phyloP scores from a whole-genome alignment of 1,140 invertebrate species.

The Drosophila hydei region DNA sequence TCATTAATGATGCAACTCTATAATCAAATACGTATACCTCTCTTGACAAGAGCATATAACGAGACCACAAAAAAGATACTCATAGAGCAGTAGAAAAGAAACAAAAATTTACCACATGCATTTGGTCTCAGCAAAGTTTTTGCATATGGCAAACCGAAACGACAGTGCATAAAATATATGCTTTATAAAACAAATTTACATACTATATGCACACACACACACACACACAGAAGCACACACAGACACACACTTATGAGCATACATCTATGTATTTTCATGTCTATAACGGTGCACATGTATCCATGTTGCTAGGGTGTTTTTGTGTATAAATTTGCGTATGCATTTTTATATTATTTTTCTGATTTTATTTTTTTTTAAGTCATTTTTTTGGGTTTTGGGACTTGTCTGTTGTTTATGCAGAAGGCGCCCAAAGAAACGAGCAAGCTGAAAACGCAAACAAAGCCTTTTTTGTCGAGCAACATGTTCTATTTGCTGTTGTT shows the following conservation, averaged over 20 bases:
- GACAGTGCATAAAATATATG: slow-evolving; percentile 81
- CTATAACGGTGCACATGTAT: slow-evolving; percentile 25
- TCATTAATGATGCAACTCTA: neutral
- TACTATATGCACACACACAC: slow-evolving; percentile 38
- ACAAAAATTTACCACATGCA: slow-evolving; percentile 53
- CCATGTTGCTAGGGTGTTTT: slow-evolving; percentile 29
- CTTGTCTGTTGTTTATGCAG: slow-evolving; percentile 57
- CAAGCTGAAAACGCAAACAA: slow-evolving; percentile 66
- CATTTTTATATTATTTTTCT: slow-evolving; percentile 55
- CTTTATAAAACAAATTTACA: slow-evolving; percentile 74
- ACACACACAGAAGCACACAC: neutral
- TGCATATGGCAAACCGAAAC: slow-evolving; percentile 61
- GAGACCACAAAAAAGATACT: slow-evolving; percentile 36
- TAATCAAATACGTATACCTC: slow-evolving; percentile 7
- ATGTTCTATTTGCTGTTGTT: slow-evolving; percentile 30
- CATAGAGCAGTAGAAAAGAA: slow-evolving; percentile 3
- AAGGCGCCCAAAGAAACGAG: slow-evolving; percentile 27
- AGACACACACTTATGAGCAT: neutral
- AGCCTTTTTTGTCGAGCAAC: slow-evolving; percentile 71
- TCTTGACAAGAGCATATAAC: slow-evolving; percentile 23
- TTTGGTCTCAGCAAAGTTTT: slow-evolving; percentile 55
- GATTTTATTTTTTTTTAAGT: slow-evolving; percentile 33
- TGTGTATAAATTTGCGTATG: slow-evolving; percentile 80
- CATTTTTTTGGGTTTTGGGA: slow-evolving; percentile 22
- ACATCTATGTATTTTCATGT: slow-evolving; percentile 35